Evolutionary conservation across 2,113 vertebrate genomes (phyloP).

Genomic region (Actenoides lindsayi): DNA sequence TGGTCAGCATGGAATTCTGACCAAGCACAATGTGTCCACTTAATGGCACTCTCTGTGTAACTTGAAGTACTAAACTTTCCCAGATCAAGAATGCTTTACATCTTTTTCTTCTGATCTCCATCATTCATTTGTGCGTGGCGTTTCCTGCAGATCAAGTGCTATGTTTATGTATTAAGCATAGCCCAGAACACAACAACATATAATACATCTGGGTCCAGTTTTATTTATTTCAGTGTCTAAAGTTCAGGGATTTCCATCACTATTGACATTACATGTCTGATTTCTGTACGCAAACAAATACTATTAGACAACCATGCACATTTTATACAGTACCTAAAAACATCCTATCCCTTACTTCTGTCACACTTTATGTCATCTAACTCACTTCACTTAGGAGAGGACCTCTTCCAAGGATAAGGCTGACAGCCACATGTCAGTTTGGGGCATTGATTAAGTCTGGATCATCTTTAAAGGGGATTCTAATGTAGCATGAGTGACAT

Average conservation of each 20-base stretch:
- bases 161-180: not conserved
- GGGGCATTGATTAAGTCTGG: not conserved
- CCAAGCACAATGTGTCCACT: not conserved
- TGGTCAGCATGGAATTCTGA: not conserved
- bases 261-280: not conserved
- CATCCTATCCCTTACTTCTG: not conserved
- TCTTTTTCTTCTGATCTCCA: not conserved
- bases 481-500: not conserved
- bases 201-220: not conserved
- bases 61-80: not conserved
- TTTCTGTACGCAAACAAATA: not conserved
- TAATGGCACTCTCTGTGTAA: not conserved
- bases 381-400: not conserved
- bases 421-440: not conserved
- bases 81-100: not conserved
- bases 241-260: not conserved
- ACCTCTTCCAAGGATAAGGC: not conserved
- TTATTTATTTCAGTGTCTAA: not conserved
- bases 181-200: not conserved
- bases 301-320: not conserved
- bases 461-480: not conserved
- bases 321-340: not conserved
- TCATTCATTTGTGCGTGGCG: not conserved
- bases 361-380: not conserved
- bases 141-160: not conserved